Conservation (phyloP, 2,888 invertebrate species). For the Monochamus alternatus region DNA sequence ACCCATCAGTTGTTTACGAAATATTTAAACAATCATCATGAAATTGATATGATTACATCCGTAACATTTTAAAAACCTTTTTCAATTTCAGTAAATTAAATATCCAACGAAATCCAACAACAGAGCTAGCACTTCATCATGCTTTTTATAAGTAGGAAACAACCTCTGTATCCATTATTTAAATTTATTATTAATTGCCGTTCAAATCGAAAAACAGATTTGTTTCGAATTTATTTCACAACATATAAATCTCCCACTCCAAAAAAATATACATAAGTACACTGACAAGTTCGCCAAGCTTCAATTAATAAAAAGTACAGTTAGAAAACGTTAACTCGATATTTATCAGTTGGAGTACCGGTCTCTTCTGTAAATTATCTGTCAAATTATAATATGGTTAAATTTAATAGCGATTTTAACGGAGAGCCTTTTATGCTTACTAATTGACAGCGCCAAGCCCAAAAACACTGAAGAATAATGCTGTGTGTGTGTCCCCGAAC, state of each 20-base stretch:
- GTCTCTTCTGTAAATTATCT: conserved; percentile 29
- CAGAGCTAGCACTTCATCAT: no score
- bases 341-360: conserved; percentile 34
- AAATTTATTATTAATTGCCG: no score
- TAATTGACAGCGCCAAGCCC: conserved; percentile 25
- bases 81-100: no score
- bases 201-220: no score
- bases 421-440: conserved; percentile 7
- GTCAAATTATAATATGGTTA: conserved; percentile 36
- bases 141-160: no score
- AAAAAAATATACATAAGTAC: conserved; percentile 11
- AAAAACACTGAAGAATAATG: background rate
- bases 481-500: conserved; percentile 1
- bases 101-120: no score
- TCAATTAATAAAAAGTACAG: conserved; percentile 28
- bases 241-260: background rate
- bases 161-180: no score
- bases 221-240: no score
- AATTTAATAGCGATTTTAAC: conserved; percentile 22
- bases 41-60: no score
- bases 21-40: no score
- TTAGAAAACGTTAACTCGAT: conserved; percentile 23
- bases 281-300: conserved; percentile 12
- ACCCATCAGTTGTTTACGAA: no score
- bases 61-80: no score